A percentile compares a stretch with the other conserved stretches of the same genome.
Conservation (phyloP, 2,888 invertebrate genomes). For the Polymixis flavicincta region DNA sequence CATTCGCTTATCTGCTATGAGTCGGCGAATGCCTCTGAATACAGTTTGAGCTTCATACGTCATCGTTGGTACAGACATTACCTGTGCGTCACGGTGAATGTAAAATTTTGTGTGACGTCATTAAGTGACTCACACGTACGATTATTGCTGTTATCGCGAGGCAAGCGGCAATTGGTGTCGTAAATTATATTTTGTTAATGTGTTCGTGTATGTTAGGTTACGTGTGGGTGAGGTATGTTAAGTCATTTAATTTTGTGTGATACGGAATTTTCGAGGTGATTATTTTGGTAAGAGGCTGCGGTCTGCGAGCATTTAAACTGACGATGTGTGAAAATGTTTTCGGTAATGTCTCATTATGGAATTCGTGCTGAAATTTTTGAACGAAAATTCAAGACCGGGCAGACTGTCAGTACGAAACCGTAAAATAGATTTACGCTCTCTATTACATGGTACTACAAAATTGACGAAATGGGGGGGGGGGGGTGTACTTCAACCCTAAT, state of each 20-base stretch:
- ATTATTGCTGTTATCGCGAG: conserved; percentile 53
- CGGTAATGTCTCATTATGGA: background rate
- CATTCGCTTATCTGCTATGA: conserved; percentile 84
- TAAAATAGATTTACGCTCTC: background rate
- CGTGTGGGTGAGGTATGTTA: conserved; percentile 3
- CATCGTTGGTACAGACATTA: conserved; percentile 78
- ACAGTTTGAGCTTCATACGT: conserved; percentile 77
- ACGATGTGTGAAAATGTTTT: conserved; percentile 2
- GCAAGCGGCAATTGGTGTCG: conserved; percentile 46
- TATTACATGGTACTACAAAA: background rate
- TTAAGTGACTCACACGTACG: conserved; percentile 42
- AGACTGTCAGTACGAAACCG: background rate
- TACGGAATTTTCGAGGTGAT: conserved; percentile 30
- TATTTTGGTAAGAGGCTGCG: conserved; percentile 13
- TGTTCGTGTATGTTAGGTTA: conserved; percentile 25
- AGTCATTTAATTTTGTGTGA: conserved; percentile 30
- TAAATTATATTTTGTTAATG: conserved; percentile 53
- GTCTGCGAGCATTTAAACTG: background rate
- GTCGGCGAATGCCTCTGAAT: conserved; percentile 80
- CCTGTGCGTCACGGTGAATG: conserved; percentile 70
- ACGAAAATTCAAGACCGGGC: background rate
- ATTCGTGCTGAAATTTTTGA: background rate
- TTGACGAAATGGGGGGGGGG: background rate
- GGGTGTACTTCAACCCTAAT: background rate
- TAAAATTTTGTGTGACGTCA: conserved; percentile 61